phyloP scores from a whole-genome alignment of 2,113 vertebrate genomes.

The human region GRCh38 chr18:27204001-27204500 shows the following conservation, averaged over 20 bases:
- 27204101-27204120: not conserved
- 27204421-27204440: not conserved
- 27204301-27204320: constrained; percentile 7
- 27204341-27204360: not conserved
- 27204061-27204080: constrained; percentile 16
- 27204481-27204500: not conserved
- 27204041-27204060: constrained; percentile 18
- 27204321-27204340: not conserved
- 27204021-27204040: not conserved
- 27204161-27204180: not conserved
- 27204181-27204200: not conserved
- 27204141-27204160: not conserved
- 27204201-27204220: not conserved
- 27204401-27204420: not conserved
- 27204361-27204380: not conserved
- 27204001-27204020: not conserved
- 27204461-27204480: not conserved
- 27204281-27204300: not conserved
- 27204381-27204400: not conserved
- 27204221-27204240: not conserved
- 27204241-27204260: constrained; percentile 11
- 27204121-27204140: not conserved
- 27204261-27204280: not conserved
- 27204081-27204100: constrained; percentile 4
- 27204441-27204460: not conserved